Percentiles rank a stretch among this genome's conserved stretches.
These are phyloP conservation scores for Drosophila multiciliata DNA, from an alignment of 2,888 invertebrate genomes.

Conservation along the genomic window DNA sequence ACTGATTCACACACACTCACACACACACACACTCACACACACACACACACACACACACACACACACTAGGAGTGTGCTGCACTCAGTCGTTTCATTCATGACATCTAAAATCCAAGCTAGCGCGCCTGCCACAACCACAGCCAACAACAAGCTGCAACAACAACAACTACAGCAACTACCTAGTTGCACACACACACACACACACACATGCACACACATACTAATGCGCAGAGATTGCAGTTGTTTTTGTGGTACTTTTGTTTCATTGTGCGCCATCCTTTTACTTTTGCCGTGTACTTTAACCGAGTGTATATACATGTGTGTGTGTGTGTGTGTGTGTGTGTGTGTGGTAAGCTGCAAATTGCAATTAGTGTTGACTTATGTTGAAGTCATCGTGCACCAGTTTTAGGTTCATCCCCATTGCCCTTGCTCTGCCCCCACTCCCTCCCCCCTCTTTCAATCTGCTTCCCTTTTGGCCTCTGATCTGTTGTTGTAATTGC, in stretches of 20 bases:
- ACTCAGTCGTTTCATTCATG: conserved; percentile 44
- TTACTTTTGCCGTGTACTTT: conserved; percentile 48
- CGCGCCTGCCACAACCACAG: conserved; percentile 43
- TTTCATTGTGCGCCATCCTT: conserved; percentile 55
- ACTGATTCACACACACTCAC: conserved; percentile 1
- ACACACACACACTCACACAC: conserved; percentile 11
- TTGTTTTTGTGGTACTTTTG: conserved; percentile 48
- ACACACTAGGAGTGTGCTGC: conserved; percentile 14
- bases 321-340: conserved; percentile 16
- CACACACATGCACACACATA: background rate
- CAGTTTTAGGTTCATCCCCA: conserved; percentile 41
- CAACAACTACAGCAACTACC: conserved; percentile 28
- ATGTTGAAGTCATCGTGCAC: conserved; percentile 66
- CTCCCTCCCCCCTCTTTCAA: background rate
- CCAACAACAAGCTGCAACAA: conserved; percentile 24
- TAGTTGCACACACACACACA: conserved; percentile 12
- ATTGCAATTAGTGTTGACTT: conserved; percentile 79
- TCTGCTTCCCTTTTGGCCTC: conserved; percentile 5
- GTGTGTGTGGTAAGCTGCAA: conserved; percentile 62
- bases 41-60: background rate
- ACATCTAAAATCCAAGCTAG: conserved; percentile 50
- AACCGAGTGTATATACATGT: conserved; percentile 9
- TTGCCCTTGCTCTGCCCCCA: background rate
- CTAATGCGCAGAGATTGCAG: conserved; percentile 36
- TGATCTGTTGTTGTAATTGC: conserved; percentile 46